Evolutionary conservation across 1,140 invertebrate species (phyloP), one percentile per base, ranked within the genome.

Genomic region (Drosophila bifasciata): DNA sequence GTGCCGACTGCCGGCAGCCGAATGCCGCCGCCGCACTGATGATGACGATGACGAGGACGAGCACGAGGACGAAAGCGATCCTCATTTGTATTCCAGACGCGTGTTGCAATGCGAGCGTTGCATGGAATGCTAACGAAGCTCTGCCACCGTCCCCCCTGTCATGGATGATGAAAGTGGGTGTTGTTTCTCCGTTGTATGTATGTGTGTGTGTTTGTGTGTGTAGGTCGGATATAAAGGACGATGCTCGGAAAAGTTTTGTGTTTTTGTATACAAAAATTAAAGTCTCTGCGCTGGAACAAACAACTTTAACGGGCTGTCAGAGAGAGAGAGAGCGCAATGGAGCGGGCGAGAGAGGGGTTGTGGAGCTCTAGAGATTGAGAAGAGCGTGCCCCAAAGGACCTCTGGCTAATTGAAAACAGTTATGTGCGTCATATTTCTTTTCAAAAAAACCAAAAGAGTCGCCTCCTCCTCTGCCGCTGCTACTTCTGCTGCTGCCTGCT

Each of bases 11-110:
- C 63, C 66, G 66, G 43, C 64, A 67, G 46, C 64, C 64, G 55
- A 68, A 67, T 68, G 15, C 48, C 25, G 60, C 60, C 64, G 70
- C 66, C 57, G 44, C 41, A 40, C 66, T 69, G 66, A 69, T 69
- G 66, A 69, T 69, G 66, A 69, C 66, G 66, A 69, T n/a, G 32
- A 44, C 57, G 58, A 58, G 61, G 17, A 56, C 44, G 32, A 52
- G 73, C 45, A 62, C 58, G 81, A 56, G 69, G 84, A 77, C 79
- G 83, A 88, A 86, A 86, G 83, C 83, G 83, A 89, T 89, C 79
- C 86, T 89, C 86, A 89, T 89, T 89, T 89, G 85, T 89, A 89
- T 89, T 89, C 86, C 86, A 89, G 86, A 89, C 85, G 86, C 84
- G 84, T 78, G 57, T 39, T 63, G 67, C 71, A 86, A 69, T 83